Conservation (phyloP, 2,888 invertebrate genomes). For the Troglohyphantes excavatus region DNA sequence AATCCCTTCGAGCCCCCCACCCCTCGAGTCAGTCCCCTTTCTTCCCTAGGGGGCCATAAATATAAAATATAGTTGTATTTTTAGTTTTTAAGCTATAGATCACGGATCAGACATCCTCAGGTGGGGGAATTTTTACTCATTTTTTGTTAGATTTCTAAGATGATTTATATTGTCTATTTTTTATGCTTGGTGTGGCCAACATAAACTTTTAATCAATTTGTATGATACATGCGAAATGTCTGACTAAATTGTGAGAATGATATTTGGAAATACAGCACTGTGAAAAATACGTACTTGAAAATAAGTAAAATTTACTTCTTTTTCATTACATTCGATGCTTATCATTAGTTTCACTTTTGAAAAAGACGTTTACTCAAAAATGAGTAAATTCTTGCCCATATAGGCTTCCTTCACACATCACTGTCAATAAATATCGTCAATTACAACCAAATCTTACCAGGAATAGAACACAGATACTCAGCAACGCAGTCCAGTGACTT, state of each 20-base stretch:
- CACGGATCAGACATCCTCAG: conserved; percentile 54
- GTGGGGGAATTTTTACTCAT: conserved; percentile 26
- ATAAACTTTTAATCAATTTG: conserved; percentile 3
- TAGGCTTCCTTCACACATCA: no score
- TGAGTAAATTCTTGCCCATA: no score
- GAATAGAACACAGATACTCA: no score
- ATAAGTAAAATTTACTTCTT: no score
- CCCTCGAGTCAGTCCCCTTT: conserved; percentile 72
- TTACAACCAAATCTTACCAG: no score
- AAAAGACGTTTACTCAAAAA: no score
- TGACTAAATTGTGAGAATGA: background rate
- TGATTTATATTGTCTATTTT: conserved; percentile 11
- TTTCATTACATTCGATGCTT: no score
- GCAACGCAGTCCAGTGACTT: no score
- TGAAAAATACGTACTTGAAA: no score
- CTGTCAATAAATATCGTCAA: no score
- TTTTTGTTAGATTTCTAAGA: background rate
- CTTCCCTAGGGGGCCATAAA: conserved; percentile 75
- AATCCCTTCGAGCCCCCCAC: conserved; percentile 76
- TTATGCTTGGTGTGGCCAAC: background rate
- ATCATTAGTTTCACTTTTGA: no score
- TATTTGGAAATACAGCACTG: no score
- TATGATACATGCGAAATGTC: background rate
- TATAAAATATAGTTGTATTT: conserved; percentile 74
- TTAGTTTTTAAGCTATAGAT: conserved; percentile 69